Base-by-base conservation (phyloP, 2,888 invertebrate genomes). In the Caenorhabditis afra region DNA sequence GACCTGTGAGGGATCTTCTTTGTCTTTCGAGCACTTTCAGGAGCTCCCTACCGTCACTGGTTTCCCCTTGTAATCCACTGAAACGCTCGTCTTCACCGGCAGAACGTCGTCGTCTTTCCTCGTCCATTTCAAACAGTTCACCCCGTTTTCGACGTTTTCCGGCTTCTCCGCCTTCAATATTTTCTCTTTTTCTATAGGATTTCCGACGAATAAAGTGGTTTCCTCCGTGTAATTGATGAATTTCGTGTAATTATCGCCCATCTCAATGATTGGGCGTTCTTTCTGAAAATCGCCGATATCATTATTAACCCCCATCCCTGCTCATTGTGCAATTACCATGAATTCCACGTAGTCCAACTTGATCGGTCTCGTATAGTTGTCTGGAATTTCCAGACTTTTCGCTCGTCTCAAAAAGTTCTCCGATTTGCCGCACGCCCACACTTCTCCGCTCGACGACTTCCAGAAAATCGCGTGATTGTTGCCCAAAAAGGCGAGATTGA, bases 351-450 rank as follows among this genome's bases (percentile, higher is more conserved):
- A 39, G 8, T 41, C 41, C 41, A 57, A 20, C 14, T 57, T 57
- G 10, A 55, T 12, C 11, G 57, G 39, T 14, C 12, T 57, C 14
- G 41, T 55, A 1, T 18, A 39, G n/a, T n/a, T 18, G 37, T 35
- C 52, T 8, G 37, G 16, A 16, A 3, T 37, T 8, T 18, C 12
- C 39, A 12, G 7, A n/a, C 5, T 8, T 20, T 49, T 16, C 14
- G 37, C 23, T 1, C 58, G 12, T 22, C 37, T 50, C 12, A 58
- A 8, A 49, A 47, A 57, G 23, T 49, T 49, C 12, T 39, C 39
- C 3, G 11, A n/a, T 14, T 29, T 67, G 4, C 61, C 61, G 18
- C 20, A 39, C 39, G 57, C 57, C 57, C 57, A 57, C 16, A 57
- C 20, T 57, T 57, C 57, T 57, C 57, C 57, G 22, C 39, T 22